Evolutionary conservation across 1,140 invertebrate species (phyloP).

Genomic region (Zaprionus davidi): DNA sequence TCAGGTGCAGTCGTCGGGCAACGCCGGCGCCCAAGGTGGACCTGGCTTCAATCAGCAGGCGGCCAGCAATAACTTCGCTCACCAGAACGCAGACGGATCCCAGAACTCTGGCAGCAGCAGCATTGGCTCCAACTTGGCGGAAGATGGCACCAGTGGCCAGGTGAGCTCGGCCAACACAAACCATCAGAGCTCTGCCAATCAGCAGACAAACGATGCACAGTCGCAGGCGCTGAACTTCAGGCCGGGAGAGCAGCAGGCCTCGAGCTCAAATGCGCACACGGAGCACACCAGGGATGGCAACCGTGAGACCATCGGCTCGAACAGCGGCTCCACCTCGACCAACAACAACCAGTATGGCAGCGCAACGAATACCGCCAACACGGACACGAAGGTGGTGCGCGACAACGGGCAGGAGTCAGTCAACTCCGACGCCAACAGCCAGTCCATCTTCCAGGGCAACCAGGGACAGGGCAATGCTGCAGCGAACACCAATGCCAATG

Average conservation of each 20-base stretch:
- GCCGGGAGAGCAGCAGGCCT: slow-evolving; percentile 65
- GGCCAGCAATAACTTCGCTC: slow-evolving; percentile 73
- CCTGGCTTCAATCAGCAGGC: slow-evolving; percentile 76
- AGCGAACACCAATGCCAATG: slow-evolving; percentile 63
- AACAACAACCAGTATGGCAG: slow-evolving; percentile 75
- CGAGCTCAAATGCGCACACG: slow-evolving; percentile 73
- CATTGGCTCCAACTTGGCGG: slow-evolving; percentile 74
- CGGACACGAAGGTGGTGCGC: slow-evolving; percentile 58
- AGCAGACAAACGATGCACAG: slow-evolving; percentile 56
- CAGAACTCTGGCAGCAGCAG: slow-evolving; percentile 68
- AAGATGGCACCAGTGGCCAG: slow-evolving; percentile 78
- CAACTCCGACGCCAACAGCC: slow-evolving; percentile 69
- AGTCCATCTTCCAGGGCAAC: slow-evolving; percentile 77
- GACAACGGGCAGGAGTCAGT: slow-evolving; percentile 54
- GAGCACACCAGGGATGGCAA: slow-evolving; percentile 51
- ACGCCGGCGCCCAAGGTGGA: slow-evolving; percentile 65
- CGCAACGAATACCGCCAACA: slow-evolving; percentile 71
- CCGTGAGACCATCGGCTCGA: slow-evolving; percentile 56
- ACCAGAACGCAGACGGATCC: slow-evolving; percentile 52
- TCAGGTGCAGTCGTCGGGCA: slow-evolving; percentile 52
- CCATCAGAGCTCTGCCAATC: slow-evolving; percentile 43
- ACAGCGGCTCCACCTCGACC: slow-evolving; percentile 64
- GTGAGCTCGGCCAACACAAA: slow-evolving; percentile 77
- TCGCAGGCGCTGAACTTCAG: slow-evolving; percentile 75
- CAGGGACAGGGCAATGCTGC: slow-evolving; percentile 65